Evolutionary conservation across 2,797 vertebrate genomes (phyloP).

Genomic region (Brachyalestes nurse): DNA sequence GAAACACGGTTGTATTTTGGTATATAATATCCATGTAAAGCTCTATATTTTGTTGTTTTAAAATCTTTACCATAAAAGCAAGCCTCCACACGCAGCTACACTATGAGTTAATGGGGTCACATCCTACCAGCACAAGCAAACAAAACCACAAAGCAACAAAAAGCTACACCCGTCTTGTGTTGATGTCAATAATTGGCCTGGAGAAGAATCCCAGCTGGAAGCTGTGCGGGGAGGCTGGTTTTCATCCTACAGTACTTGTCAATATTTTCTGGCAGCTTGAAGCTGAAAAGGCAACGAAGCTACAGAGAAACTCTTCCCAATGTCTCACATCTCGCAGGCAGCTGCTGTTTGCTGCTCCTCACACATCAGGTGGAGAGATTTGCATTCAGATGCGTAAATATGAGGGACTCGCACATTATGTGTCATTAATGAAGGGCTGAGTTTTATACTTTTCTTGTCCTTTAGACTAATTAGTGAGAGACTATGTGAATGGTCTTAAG

Average conservation of each 20-base stretch:
- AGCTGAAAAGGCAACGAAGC: conserved; percentile 3
- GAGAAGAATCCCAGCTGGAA: neutral
- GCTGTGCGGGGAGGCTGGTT: neutral
- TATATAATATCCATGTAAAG: no score
- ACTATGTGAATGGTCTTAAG: no score
- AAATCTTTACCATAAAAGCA: no score
- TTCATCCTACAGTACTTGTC: neutral
- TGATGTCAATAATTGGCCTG: neutral
- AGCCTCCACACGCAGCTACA: no score
- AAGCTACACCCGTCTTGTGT: neutral
- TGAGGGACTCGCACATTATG: neutral
- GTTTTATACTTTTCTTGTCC: no score
- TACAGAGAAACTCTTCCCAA: neutral
- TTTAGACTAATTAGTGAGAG: no score
- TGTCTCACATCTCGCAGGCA: neutral
- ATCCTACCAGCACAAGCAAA: no score
- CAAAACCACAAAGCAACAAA: no score
- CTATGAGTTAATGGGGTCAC: no score
- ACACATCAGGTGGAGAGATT: neutral
- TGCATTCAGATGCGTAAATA: neutral
- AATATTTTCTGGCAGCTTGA: conserved; percentile 5
- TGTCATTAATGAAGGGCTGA: no score
- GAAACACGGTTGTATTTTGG: no score
- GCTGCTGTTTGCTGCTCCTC: neutral
- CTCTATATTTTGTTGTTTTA: no score